Evolutionary conservation across 2,888 invertebrate genomes (phyloP).

Genomic region (Timema cristinae): DNA sequence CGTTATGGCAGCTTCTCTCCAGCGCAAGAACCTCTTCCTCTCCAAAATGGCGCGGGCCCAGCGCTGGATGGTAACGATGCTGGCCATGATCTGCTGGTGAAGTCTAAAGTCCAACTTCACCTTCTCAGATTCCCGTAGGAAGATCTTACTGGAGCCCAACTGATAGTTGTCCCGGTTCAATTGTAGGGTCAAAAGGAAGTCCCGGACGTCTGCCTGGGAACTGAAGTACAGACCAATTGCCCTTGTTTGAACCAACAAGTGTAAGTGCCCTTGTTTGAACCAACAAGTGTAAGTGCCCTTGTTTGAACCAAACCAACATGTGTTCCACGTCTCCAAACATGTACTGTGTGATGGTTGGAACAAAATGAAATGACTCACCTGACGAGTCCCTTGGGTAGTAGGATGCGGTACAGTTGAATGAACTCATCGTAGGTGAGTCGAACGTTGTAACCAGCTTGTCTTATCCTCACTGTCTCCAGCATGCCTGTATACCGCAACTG

Average conservation of each 20-base stretch:
- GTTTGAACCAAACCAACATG: too few species aligned
- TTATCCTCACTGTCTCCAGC: constrained; percentile 91
- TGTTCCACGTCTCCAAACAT: too few species aligned
- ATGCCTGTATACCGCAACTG: constrained; percentile 93
- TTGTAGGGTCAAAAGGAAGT: constrained; percentile 78
- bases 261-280: too few species aligned
- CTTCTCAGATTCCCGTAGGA: constrained; percentile 91
- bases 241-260: too few species aligned
- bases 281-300: too few species aligned
- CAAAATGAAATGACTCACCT: constrained; percentile 40
- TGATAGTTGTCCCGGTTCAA: constrained; percentile 89
- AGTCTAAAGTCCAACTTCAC: constrained; percentile 85
- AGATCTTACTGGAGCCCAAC: constrained; percentile 83
- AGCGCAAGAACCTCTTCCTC: constrained; percentile 63
- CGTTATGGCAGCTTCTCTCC: constrained; percentile 67
- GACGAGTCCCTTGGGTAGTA: constrained; percentile 79
- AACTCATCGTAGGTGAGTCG: constrained; percentile 92
- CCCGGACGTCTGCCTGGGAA: constrained; percentile 78
- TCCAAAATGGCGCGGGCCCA: constrained; percentile 70
- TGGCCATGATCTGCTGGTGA: constrained; percentile 90
- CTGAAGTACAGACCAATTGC: constrained; percentile 46
- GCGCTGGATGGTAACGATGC: constrained; percentile 85
- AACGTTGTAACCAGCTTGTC: constrained; percentile 94
- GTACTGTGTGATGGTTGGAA: background rate
- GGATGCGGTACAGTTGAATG: constrained; percentile 84